These are phyloP conservation scores for Garrulus glandarius DNA, from an alignment of 2,797 vertebrate species.

Conservation along the genomic window DNA sequence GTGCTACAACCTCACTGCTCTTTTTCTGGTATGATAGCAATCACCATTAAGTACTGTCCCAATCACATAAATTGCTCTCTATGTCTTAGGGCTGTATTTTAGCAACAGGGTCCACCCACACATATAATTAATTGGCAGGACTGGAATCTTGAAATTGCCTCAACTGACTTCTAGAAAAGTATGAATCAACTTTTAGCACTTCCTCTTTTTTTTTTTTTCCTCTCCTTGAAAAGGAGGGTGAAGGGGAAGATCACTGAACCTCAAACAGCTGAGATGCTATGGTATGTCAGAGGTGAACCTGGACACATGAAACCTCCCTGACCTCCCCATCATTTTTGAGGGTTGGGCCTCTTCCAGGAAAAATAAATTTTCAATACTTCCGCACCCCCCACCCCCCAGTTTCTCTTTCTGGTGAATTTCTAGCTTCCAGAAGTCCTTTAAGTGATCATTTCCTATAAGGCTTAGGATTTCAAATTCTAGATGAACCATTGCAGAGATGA, in stretches of 20 bases:
- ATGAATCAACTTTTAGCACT: constrained; percentile 7
- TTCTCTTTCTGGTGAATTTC: neutral
- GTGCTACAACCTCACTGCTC: neutral
- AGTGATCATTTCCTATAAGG: constrained; percentile 12
- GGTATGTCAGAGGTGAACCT: neutral
- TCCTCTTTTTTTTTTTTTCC: neutral
- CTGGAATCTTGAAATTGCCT: neutral
- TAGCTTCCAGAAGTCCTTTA: neutral
- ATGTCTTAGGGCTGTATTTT: neutral
- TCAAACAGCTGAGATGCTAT: neutral
- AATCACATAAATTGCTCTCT: neutral
- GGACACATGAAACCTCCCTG: neutral
- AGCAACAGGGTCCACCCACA: neutral
- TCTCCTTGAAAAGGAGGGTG: neutral
- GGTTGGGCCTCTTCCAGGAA: neutral
- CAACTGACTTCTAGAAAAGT: neutral
- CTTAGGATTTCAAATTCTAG: neutral
- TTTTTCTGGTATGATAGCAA: neutral
- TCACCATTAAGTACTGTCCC: neutral
- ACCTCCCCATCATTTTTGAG: neutral
- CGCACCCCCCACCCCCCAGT: accelerated
- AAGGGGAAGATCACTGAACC: neutral
- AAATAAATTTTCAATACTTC: neutral
- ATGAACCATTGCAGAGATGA: neutral
- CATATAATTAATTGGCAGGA: neutral